Base-by-base conservation (phyloP, 2,888 invertebrate species). In the Siphonodentalium dalli region DNA sequence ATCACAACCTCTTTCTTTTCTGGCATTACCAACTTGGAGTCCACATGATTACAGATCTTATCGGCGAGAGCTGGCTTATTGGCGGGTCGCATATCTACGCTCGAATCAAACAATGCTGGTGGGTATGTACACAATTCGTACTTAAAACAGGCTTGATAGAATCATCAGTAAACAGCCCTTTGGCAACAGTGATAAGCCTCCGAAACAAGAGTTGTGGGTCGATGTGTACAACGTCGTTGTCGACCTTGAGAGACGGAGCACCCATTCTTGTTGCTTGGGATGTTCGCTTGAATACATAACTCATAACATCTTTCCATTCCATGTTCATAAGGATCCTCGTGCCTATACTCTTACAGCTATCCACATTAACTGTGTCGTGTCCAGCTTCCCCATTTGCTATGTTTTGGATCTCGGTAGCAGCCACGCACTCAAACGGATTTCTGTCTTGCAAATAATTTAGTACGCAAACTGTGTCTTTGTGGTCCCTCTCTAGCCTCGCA, bases 371-470 rank as follows among this genome's bases (percentile, higher is more conserved):
- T 2, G 34, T 31, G 6, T 39, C 41, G 13, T 58, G 61, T 9
- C 61, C 68, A 42, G 26, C 26, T 6, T 51, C 57, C 20, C 68
- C 66, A 31, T 57, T 68, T 40, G 56, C 60, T 27, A 72, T 60
- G 43, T 62, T 72, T 26, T 58, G 42, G 2, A 69, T 42, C 7
- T 13, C 23, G 29, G 26, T 9, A 9, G 57, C 61, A 24, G 47
- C 53, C 23, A 13, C 13, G n/a, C n/a, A n/a, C n/a, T n/a, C 11
- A 29, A 71, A 67, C 13, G 65, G 69, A 40, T 48, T 62, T 31
- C 51, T 54, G 0, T 58, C 56, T n/a, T 38, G 18, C 1, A 68
- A 31, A 39, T 55, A 61, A 1, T 26, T 3, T 1, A 61, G n/a
- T 20, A 67, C n/a, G 9, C 29, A 39, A 4, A 29, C 8, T 3